Conservation (phyloP, 2,888 invertebrate species). For the Griposia aprilina region DNA sequence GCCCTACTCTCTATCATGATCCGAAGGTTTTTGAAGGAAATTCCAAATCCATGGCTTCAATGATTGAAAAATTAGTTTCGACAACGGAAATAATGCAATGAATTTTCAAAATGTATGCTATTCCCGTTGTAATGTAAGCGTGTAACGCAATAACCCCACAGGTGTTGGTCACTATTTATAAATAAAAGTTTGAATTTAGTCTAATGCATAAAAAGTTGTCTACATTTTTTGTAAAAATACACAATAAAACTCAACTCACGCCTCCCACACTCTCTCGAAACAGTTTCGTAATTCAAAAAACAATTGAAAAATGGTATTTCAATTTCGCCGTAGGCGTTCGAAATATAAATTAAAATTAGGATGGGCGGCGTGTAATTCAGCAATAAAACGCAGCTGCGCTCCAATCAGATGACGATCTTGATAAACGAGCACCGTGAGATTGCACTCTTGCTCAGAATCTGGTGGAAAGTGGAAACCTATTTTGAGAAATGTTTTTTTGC, state of each 20-base stretch:
- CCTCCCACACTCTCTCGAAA: not conserved
- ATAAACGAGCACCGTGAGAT: constrained; percentile 89
- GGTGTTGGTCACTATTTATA: too few species aligned
- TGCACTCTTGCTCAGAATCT: constrained; percentile 81
- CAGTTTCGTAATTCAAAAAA: constrained; percentile 44
- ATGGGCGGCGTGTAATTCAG: constrained; percentile 83
- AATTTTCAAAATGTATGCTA: too few species aligned
- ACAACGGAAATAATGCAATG: too few species aligned
- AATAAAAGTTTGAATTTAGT: not conserved
- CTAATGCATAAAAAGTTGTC: not conserved
- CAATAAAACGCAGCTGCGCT: constrained; percentile 90
- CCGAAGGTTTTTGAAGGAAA: too few species aligned
- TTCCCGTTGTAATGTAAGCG: too few species aligned
- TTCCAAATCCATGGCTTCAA: too few species aligned
- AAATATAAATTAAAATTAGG: constrained; percentile 88
- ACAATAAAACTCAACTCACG: not conserved
- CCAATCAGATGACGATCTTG: constrained; percentile 89
- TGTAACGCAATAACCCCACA: too few species aligned
- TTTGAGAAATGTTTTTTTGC: constrained; percentile 18
- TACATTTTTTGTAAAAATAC: not conserved
- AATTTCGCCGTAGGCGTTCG: constrained; percentile 77
- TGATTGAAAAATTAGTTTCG: too few species aligned
- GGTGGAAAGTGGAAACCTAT: constrained; percentile 41
- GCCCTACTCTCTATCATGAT: too few species aligned
- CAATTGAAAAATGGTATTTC: constrained; percentile 69